Percentiles rank a stretch among this genome's conserved stretches.
phyloP scores from a whole-genome alignment of 30 jellyfish, hydroid and myxozoan species.

The Clytia hemisphaerica region DNA sequence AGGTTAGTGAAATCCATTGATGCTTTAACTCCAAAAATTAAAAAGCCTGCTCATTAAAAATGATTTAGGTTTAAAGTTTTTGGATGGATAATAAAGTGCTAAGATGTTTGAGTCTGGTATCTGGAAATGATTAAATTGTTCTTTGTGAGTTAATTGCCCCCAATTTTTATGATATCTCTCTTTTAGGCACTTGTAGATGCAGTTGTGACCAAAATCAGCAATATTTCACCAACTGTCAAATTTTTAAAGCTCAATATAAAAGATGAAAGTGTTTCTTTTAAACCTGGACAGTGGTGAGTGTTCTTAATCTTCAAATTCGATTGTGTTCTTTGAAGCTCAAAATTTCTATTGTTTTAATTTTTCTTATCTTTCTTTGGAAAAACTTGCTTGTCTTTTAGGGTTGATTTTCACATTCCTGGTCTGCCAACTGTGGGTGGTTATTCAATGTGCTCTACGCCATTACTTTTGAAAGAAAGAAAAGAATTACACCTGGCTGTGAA shows the following conservation, averaged over 20 bases:
- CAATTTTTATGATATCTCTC: too few species aligned
- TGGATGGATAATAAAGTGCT: too few species aligned
- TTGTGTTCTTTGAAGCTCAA: not conserved
- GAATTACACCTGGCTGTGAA: constrained; percentile 67
- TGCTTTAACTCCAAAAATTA: too few species aligned
- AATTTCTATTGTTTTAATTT: not conserved
- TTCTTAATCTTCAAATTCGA: not conserved
- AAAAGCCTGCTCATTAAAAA: too few species aligned
- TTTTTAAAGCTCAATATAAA: constrained; percentile 31
- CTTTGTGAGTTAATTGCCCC: too few species aligned
- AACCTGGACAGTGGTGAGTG: constrained; percentile 89
- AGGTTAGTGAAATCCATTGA: too few species aligned
- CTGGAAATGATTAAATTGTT: too few species aligned
- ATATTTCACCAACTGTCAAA: constrained; percentile 69
- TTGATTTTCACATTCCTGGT: constrained; percentile 65
- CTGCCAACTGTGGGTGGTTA: constrained; percentile 78
- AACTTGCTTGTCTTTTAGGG: constrained; percentile 35
- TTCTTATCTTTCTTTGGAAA: not conserved
- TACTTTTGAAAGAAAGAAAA: constrained; percentile 12
- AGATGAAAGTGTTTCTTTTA: constrained; percentile 38
- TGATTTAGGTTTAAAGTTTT: too few species aligned
- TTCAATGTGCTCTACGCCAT: constrained; percentile 84
- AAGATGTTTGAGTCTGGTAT: too few species aligned
- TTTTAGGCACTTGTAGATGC: too few species aligned
- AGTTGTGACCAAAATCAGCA: too few species aligned